These are phyloP conservation scores for Acronicta psi DNA, from an alignment of 2,888 invertebrate species.

Conservation along the genomic window DNA sequence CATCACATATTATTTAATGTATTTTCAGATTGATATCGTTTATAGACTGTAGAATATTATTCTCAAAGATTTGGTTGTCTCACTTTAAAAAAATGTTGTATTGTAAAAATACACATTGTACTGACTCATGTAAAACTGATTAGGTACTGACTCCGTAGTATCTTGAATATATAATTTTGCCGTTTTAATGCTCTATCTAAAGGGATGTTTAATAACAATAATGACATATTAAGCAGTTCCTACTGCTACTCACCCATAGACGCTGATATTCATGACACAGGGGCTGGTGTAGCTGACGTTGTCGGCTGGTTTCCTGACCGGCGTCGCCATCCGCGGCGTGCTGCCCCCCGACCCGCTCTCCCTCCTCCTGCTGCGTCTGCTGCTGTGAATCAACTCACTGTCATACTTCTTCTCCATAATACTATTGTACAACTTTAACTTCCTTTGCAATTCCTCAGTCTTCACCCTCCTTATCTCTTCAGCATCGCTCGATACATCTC, in stretches of 20 bases:
- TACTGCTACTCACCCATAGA: constrained; percentile 72
- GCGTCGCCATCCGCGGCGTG: constrained; percentile 71
- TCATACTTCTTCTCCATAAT: constrained; percentile 93
- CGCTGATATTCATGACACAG: constrained; percentile 76
- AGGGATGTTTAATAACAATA: not conserved
- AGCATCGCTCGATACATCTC: constrained; percentile 74
- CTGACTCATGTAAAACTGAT: no score
- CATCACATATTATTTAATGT: no score
- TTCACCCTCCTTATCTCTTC: constrained; percentile 73
- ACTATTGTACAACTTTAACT: constrained; percentile 91
- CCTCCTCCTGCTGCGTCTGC: constrained; percentile 76
- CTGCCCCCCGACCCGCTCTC: constrained; percentile 69
- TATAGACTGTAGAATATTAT: not conserved
- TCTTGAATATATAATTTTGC: no score
- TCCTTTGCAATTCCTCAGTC: constrained; percentile 79
- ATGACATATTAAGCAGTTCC: no score
- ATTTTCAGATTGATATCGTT: no score
- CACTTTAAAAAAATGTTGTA: no score
- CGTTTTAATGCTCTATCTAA: not conserved
- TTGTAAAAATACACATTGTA: no score
- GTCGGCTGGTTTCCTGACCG: constrained; percentile 61
- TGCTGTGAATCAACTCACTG: constrained; percentile 91
- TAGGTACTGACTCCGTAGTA: no score
- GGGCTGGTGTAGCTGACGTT: constrained; percentile 74
- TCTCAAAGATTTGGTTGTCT: not conserved